Conservation (phyloP, 2,888 invertebrate genomes). For the Spodoptera littoralis region DNA sequence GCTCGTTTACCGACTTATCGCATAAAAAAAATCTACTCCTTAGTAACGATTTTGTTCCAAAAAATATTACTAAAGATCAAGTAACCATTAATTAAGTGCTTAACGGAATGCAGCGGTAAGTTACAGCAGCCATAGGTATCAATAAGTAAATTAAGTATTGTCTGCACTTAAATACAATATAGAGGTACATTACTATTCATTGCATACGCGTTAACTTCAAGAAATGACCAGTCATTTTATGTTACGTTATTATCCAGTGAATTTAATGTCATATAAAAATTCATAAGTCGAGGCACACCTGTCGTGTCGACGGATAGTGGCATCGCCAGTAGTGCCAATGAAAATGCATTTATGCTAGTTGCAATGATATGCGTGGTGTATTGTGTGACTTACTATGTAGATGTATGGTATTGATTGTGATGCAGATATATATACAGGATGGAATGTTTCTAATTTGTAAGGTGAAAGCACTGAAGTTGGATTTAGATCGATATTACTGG, state of each 20-base stretch:
- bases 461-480: too few species aligned
- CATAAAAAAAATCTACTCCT: too few species aligned
- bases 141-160: background rate
- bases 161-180: conserved; percentile 6
- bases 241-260: conserved; percentile 38
- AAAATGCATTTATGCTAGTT: conserved; percentile 21
- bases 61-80: too few species aligned
- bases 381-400: background rate
- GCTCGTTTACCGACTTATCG: too few species aligned
- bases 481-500: too few species aligned
- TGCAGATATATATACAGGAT: too few species aligned
- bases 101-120: too few species aligned
- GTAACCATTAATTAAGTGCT: too few species aligned
- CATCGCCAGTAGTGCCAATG: conserved; percentile 8
- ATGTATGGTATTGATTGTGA: too few species aligned
- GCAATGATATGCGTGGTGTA: background rate
- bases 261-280: conserved; percentile 52
- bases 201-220: conserved; percentile 15
- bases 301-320: conserved; percentile 41
- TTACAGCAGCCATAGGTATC: conserved; percentile 4
- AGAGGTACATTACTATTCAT: conserved; percentile 37
- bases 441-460: too few species aligned
- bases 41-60: too few species aligned
- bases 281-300: conserved; percentile 50
- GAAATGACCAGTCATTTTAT: conserved; percentile 18